Evolutionary conservation across 2,888 invertebrate species (phyloP).

Genomic region (Seira ritae): DNA sequence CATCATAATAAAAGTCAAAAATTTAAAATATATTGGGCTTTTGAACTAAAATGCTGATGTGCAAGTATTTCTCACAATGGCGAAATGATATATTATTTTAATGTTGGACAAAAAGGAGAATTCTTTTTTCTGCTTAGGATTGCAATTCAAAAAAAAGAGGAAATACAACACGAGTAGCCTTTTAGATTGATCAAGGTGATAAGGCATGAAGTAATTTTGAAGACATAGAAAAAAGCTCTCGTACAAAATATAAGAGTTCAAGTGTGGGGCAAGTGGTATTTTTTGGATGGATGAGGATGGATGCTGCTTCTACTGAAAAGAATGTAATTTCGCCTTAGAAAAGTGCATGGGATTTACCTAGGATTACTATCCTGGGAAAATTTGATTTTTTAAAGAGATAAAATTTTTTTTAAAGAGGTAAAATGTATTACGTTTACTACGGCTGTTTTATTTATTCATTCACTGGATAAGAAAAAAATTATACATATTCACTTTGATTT

Average conservation of each 20-base stretch:
- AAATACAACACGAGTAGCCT: conserved; percentile 66
- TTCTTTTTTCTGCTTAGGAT: background rate
- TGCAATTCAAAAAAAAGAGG: conserved; percentile 42
- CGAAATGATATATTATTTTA: conserved; percentile 3
- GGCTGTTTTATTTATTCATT: background rate
- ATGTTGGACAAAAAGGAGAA: background rate
- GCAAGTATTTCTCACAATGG: conserved; percentile 27
- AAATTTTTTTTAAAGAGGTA: no score
- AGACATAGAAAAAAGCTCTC: conserved; percentile 60
- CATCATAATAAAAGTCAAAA: conserved; percentile 19
- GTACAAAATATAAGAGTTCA: background rate
- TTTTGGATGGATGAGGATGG: background rate
- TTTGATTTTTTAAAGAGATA: background rate
- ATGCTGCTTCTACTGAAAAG: background rate
- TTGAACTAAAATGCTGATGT: conserved; percentile 6
- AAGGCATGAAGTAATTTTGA: conserved; percentile 61
- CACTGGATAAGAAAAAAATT: background rate
- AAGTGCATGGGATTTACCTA: background rate
- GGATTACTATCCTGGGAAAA: conserved; percentile 7
- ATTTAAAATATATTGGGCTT: background rate
- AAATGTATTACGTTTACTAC: no score
- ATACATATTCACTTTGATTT: no score
- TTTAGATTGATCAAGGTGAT: conserved; percentile 55
- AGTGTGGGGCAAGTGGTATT: conserved; percentile 4
- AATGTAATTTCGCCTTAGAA: background rate